Percentiles rank a stretch among this genome's conserved stretches.
phyloP scores from a whole-genome alignment of 2,888 invertebrate species.

The Ceramica pisi region DNA sequence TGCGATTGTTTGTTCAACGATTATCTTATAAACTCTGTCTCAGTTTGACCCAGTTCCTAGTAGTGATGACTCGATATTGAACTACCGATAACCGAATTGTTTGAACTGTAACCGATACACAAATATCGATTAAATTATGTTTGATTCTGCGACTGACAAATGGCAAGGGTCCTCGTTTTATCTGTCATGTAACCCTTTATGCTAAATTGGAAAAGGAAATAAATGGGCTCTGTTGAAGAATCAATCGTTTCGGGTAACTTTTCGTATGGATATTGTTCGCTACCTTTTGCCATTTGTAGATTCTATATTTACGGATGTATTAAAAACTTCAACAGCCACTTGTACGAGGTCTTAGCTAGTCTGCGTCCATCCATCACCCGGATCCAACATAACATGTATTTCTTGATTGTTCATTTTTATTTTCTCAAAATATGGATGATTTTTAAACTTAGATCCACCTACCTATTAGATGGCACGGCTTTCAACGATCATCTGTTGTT shows the following conservation, averaged over 20 bases:
- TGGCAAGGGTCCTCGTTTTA: slow-evolving; percentile 10
- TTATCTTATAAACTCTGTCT: slow-evolving; percentile 75
- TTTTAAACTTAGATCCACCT: background rate
- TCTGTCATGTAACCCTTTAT: slow-evolving; percentile 6
- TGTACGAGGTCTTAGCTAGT: background rate
- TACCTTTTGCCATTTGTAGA: background rate
- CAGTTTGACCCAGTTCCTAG: slow-evolving; percentile 77
- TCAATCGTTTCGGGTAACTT: background rate
- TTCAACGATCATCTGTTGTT: slow-evolving; percentile 8
- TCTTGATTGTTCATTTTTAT: too few species aligned
- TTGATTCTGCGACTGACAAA: slow-evolving; percentile 18
- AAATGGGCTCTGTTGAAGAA: slow-evolving; percentile 13
- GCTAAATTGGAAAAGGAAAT: slow-evolving; percentile 24
- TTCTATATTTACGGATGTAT: background rate
- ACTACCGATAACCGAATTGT: slow-evolving; percentile 43
- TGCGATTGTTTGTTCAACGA: slow-evolving; percentile 75
- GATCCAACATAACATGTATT: background rate
- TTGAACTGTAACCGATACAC: slow-evolving; percentile 43
- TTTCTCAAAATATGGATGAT: background rate
- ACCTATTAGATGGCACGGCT: background rate
- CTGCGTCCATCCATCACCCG: background rate
- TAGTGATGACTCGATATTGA: slow-evolving; percentile 59
- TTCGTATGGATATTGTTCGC: background rate
- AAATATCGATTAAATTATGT: slow-evolving; percentile 42
- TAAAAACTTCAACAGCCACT: background rate